Evolutionary conservation across 2,888 invertebrate species (phyloP).

Genomic region (Tiliacea citrago): DNA sequence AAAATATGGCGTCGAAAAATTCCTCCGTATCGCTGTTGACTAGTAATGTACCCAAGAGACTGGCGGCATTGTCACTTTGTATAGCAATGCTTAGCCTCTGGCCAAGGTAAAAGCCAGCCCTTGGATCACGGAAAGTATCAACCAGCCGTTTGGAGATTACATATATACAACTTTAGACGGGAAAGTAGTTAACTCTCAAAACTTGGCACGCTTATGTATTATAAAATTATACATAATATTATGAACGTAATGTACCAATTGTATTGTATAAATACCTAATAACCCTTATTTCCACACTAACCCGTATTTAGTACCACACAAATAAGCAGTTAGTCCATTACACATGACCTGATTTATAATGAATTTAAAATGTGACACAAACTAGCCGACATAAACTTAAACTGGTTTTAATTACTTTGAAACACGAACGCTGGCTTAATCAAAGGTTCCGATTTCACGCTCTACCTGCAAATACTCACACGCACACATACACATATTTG

Average conservation of each 20-base stretch:
- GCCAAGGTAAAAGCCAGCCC: too few species aligned
- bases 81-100: too few species aligned
- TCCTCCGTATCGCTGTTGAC: too few species aligned
- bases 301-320: slow-evolving; percentile 9
- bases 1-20: too few species aligned
- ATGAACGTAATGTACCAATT: background rate
- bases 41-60: too few species aligned
- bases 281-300: slow-evolving; percentile 2
- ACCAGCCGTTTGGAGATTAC: too few species aligned
- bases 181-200: background rate
- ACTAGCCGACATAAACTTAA: slow-evolving; percentile 47
- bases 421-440: slow-evolving; percentile 50
- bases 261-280: slow-evolving; percentile 21
- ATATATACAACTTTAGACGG: background rate
- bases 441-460: slow-evolving; percentile 37
- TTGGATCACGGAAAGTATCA: too few species aligned
- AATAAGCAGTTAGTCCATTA: slow-evolving; percentile 27
- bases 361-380: slow-evolving; percentile 57
- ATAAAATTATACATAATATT: background rate
- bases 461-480: slow-evolving; percentile 9
- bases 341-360: slow-evolving; percentile 54
- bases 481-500: too few species aligned
- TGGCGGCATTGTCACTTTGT: too few species aligned
- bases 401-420: slow-evolving; percentile 50
- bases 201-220: too few species aligned